Conservation (phyloP, 2,797 vertebrate species). For the Schizothorax lantsangensis region DNA sequence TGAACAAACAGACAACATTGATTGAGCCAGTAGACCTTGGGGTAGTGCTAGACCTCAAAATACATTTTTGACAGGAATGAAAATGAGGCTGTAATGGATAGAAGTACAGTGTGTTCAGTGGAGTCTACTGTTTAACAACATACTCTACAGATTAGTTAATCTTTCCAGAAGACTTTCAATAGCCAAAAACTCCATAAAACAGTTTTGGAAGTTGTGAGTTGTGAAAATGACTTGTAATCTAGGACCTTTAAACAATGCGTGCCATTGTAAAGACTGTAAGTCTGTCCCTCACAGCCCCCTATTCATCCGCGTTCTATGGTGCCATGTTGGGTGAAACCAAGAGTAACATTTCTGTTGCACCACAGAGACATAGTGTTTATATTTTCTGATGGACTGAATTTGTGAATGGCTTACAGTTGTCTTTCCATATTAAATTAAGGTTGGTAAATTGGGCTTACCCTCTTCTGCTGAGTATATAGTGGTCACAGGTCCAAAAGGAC, state of each 20-base stretch:
- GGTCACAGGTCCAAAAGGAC: constrained; percentile 86
- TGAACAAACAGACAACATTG: neutral
- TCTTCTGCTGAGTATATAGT: constrained; percentile 93
- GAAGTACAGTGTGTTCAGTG: neutral
- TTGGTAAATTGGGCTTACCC: constrained; percentile 75
- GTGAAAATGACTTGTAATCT: neutral
- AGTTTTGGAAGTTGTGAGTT: neutral
- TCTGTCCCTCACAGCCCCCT: neutral
- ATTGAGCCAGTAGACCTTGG: neutral
- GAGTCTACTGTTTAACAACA: neutral
- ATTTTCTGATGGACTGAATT: neutral
- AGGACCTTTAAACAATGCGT: neutral
- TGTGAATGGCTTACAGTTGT: neutral
- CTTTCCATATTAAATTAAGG: neutral
- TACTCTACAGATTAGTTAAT: neutral
- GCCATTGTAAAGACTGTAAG: neutral
- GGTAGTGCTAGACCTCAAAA: neutral
- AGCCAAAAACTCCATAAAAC: neutral
- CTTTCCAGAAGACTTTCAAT: neutral
- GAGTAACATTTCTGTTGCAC: neutral
- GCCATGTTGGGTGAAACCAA: neutral
- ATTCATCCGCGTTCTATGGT: neutral
- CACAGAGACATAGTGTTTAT: neutral
- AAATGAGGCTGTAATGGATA: neutral
- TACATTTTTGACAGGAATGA: neutral